Evolutionary conservation across 2,797 vertebrate genomes (phyloP), one percentile per base, ranked within the genome.

Genomic region (Poeciliopsis gracilis): DNA sequence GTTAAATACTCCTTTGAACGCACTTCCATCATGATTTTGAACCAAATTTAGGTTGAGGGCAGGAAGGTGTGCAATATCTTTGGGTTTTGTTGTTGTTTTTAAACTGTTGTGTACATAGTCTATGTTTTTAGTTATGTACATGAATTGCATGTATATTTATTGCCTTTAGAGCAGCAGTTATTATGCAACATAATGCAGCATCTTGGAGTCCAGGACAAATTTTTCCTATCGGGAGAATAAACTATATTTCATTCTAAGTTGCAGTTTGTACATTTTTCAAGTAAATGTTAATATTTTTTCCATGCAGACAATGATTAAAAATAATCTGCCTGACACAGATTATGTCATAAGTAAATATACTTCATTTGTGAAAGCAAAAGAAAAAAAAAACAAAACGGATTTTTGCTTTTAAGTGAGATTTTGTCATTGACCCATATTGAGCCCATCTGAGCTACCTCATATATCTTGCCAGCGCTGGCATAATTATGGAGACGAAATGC

Each of bases 401-500:
- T 73, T 78, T 67, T 74, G 74, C 41, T 49, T 76, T 77, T 80
- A 16, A 71, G 13, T 46, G 6, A 46, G 43, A 71, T 71, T 46
- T 71, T 71, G 28, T 30, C 67, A 71, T 28, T 46, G 67, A 46
- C 67, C 67, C 43, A 71, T 71, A 70, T 71, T 80, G 77, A 84
- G 77, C 72, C 76, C 73, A 85, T 87, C 85, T 89, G 15, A 81
- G 75, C 72, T 71, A 1, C 74, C 46, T 41, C 77, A 74, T 28
- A 71, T 51, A 70, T 79, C 51, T 75, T 72, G 12, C 55, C 75
- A 63, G 73, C 30, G 73, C 84, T 80, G 88, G 77, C 82, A 85
- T 89, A 78, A 91, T 80, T 75, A 75, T 85, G 84, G 73, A 87
- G 84, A 87, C 83, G 87, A 87, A 90, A 83, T 86, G 76, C 73